Evolutionary conservation across 2,113 vertebrate genomes (phyloP), one percentile per base, ranked within the genome.

Genomic region (Phaethornis superciliosus): DNA sequence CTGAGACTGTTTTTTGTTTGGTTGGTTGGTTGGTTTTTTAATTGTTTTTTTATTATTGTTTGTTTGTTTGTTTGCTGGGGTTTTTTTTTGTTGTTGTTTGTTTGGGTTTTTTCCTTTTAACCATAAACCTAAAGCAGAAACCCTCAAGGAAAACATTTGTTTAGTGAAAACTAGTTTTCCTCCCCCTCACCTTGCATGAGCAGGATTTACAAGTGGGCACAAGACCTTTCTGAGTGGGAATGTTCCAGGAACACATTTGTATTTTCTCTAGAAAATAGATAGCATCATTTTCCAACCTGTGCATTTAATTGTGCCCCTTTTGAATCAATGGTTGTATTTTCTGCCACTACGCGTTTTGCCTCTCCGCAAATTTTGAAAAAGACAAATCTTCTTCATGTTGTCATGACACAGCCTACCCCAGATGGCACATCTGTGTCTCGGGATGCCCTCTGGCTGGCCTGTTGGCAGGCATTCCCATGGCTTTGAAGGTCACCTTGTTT

Each of bases 371-470:
- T 92, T 92, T 89, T 81, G 88, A 84, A 95, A 67, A 72, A 87
- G 76, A 76, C 79, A 85, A 74, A 87, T 89, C 88, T 93, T 75
- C 89, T 88, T 89, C 85, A 35, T 10, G 26, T 80, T 94, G 76
- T 93, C 74, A 58, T 77, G 84, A 96, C 81, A 42, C 85, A 92
- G 86, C 89, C 85, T 94, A 85, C 80, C 86, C 89, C 88, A 95
- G 95, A 90, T 96, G 97, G 95, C 93, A 95, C 88, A 93, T 88
- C 89, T 96, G 91, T 96, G 95, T 87, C 85, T 94, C 4, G 19
- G 79, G 83, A 81, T 95, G 90, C 91, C 89, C 91, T 88, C 86
- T 95, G 93, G 93, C 80, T 82, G 94, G 81, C 85, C 88, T 95
- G 81, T 82, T 95, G 91, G 93, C 94, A 95, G 82, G 75, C 91